Evolutionary conservation across 2,797 vertebrate genomes (phyloP), one percentile per base, ranked within the genome.

Genomic region (Sphenodon punctatus): DNA sequence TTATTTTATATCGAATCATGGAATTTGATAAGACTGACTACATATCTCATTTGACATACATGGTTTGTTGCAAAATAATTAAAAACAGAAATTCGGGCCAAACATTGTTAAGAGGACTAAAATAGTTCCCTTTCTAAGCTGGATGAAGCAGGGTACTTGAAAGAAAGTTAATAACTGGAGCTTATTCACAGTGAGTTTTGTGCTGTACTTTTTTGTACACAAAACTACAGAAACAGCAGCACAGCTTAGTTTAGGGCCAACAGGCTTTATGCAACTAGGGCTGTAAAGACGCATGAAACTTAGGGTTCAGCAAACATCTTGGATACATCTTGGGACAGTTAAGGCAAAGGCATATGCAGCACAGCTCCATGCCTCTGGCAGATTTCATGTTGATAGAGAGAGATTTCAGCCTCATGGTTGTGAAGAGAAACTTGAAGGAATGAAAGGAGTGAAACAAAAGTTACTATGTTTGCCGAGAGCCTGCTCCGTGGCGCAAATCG

Each of bases 1-100:
- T 91, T 87, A 90, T 89, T 94, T 92, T 90, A 81, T 88, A 88
- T 89, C 79, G 93, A 94, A 94, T 93, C 91, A 93, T 91, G 42
- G 88, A 88, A 94, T 92, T 89, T 89, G 79, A 92, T 94, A 93
- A 92, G 82, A 67, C 75, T 78, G 69, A 61, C 92, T 78, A 67
- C 85, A 92, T 38, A 74, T 80, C 84, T 91, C 63, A 78, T 94
- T 68, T 80, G 73, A 84, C 84, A 90, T 53, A 84, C 43, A 80
- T 87, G 58, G 69, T 79, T 92, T 90, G 81, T 88, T 92, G 32
- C 58, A 82, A 53, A 67, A 67, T 75, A 25, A 10, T 88, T 75
- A 41, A 82, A 78, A 87, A 75, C 79, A 90, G 73, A 15, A 67
- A 27, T 42, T 79, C 46, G 42, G 8, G 17, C 4, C 46, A 83